Conservation (phyloP, 2,888 invertebrate species). For the Standfussiana lucernea region DNA sequence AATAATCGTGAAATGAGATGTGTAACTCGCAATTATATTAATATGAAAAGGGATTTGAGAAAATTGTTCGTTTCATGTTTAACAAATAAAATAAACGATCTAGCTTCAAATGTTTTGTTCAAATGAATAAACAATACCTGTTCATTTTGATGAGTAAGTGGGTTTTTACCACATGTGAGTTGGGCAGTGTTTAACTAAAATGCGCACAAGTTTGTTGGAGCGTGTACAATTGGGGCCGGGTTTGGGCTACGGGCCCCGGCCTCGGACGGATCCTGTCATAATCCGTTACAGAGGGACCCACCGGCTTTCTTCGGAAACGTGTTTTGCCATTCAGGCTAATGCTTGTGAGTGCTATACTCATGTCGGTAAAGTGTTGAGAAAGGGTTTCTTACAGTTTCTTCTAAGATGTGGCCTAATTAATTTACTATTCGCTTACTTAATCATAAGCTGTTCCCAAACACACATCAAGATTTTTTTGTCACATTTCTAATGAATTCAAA, state of each 20-base stretch:
- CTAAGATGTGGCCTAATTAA: constrained; percentile 5
- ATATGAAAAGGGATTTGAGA: constrained; percentile 41
- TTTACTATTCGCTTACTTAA: neutral
- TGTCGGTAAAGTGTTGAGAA: constrained; percentile 29
- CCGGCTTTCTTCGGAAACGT: constrained; percentile 61
- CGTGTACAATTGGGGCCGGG: constrained; percentile 73
- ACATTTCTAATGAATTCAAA: neutral
- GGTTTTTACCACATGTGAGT: constrained; percentile 53
- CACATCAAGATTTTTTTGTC: neutral
- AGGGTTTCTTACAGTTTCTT: constrained; percentile 23
- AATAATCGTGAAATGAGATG: constrained; percentile 21
- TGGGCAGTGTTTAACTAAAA: constrained; percentile 70
- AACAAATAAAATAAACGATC: constrained; percentile 42
- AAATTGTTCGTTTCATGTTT: constrained; percentile 34
- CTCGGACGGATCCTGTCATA: constrained; percentile 67
- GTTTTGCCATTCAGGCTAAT: constrained; percentile 50
- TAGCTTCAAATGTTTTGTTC: constrained; percentile 30
- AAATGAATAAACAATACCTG: constrained; percentile 40
- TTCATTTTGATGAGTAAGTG: constrained; percentile 42
- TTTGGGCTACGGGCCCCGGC: constrained; percentile 41
- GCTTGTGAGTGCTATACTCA: constrained; percentile 34
- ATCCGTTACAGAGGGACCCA: constrained; percentile 69
- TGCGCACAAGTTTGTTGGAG: constrained; percentile 75
- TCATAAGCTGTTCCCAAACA: neutral
- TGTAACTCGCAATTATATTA: constrained; percentile 35